Evolutionary conservation across 2,113 vertebrate genomes (phyloP).

Genomic region (Lontra canadensis): DNA sequence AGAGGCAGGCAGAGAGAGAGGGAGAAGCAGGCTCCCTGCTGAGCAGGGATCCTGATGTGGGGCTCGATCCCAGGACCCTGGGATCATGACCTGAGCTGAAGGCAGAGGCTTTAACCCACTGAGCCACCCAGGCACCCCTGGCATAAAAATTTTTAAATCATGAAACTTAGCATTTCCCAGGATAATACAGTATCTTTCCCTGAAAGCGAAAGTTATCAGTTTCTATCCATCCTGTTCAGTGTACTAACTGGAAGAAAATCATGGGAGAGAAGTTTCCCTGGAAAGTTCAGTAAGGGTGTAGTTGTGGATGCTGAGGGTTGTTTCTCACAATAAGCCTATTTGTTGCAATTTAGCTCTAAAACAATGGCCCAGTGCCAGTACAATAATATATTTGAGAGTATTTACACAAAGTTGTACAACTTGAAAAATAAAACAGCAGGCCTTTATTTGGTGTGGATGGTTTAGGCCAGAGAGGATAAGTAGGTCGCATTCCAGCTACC

Average conservation of each 20-base stretch:
- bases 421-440: not conserved
- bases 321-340: not conserved
- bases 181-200: not conserved
- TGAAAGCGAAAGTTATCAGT: not conserved
- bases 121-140: no score
- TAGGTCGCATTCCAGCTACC: no score
- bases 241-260: not conserved
- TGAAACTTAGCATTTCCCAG: not conserved
- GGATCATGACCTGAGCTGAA: no score
- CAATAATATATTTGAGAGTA: not conserved
- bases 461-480: not conserved
- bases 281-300: not conserved
- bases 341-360: not conserved
- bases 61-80: no score
- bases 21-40: no score
- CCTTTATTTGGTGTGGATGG: not conserved
- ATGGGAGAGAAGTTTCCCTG: not conserved
- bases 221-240: not conserved
- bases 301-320: not conserved
- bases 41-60: no score
- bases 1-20: no score
- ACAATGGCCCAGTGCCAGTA: not conserved
- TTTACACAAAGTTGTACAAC: not conserved
- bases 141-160: not conserved
- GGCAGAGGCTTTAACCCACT: no score